These are phyloP conservation scores for Perodicticus potto DNA, from an alignment of 2,797 vertebrate genomes.

Conservation along the genomic window DNA sequence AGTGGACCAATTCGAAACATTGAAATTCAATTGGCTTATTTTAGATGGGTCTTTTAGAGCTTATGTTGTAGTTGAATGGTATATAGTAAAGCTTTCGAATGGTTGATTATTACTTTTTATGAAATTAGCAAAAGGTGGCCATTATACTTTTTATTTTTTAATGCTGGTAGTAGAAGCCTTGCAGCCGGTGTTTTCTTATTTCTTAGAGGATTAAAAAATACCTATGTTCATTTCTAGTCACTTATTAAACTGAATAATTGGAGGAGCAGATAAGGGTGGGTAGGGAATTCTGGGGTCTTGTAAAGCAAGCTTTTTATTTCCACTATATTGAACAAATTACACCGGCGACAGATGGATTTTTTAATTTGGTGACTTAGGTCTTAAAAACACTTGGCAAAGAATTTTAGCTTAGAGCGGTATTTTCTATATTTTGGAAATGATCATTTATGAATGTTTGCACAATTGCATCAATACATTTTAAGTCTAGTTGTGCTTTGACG, in stretches of 20 bases:
- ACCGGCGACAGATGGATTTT: not conserved
- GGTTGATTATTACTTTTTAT: not conserved
- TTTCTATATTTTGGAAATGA: conserved; percentile 30
- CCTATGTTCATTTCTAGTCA: conserved; percentile 4
- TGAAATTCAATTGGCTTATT: not conserved
- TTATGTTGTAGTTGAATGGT: not conserved
- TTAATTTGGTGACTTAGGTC: conserved; percentile 5
- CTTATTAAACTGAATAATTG: not conserved
- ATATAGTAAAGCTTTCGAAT: conserved; percentile 45
- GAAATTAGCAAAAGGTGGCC: not conserved
- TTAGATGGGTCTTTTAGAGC: not conserved
- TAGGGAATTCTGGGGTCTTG: conserved; percentile 13
- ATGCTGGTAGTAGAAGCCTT: conserved; percentile 28
- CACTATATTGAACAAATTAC: not conserved
- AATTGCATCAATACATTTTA: not conserved
- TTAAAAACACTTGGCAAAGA: conserved; percentile 26
- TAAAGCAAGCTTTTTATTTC: conserved; percentile 46
- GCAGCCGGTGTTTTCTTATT: conserved; percentile 23
- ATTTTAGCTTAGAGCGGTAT: not conserved
- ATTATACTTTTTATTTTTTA: not conserved
- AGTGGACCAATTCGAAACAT: not conserved
- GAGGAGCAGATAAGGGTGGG: not conserved
- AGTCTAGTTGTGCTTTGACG: not conserved
- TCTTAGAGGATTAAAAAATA: conserved; percentile 42
- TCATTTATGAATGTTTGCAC: not conserved